Percentiles rank a stretch among this genome's conserved stretches.
Evolutionary conservation across 2,113 vertebrate genomes (phyloP).

Genomic region (Sus scrofa): DNA sequence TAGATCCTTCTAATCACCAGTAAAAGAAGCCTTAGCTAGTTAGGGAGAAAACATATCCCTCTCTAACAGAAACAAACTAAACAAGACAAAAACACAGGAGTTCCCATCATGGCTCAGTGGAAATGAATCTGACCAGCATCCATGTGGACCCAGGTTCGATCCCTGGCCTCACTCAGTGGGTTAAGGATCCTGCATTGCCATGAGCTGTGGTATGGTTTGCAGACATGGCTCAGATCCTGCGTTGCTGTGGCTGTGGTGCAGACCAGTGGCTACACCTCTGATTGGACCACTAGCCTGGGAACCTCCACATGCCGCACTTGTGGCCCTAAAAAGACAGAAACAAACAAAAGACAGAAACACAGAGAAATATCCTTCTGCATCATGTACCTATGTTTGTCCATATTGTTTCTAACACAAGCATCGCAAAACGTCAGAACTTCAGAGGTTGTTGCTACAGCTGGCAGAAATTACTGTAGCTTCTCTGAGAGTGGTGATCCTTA

Average conservation of each 20-base stretch:
- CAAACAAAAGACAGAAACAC: neutral
- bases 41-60: neutral
- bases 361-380: neutral
- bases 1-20: neutral
- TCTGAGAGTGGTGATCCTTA: neutral
- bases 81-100: neutral
- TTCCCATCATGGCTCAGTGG: too few relatives aligned
- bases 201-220: too few relatives aligned
- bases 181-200: too few relatives aligned
- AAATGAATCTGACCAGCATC: too few relatives aligned
- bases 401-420: neutral
- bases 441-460: neutral
- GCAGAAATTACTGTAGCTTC: neutral
- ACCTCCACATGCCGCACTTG: too few relatives aligned
- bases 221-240: too few relatives aligned
- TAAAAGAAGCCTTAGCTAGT: neutral
- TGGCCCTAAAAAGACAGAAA: neutral
- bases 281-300: too few relatives aligned
- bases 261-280: too few relatives aligned
- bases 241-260: too few relatives aligned
- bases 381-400: neutral
- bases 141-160: too few relatives aligned
- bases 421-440: neutral
- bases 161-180: too few relatives aligned
- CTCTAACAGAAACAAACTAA: neutral